A percentile compares a stretch with the other conserved stretches of the same genome.
phyloP scores from a whole-genome alignment of 2,797 vertebrate species.

The Cirrhinus molitorella region DNA sequence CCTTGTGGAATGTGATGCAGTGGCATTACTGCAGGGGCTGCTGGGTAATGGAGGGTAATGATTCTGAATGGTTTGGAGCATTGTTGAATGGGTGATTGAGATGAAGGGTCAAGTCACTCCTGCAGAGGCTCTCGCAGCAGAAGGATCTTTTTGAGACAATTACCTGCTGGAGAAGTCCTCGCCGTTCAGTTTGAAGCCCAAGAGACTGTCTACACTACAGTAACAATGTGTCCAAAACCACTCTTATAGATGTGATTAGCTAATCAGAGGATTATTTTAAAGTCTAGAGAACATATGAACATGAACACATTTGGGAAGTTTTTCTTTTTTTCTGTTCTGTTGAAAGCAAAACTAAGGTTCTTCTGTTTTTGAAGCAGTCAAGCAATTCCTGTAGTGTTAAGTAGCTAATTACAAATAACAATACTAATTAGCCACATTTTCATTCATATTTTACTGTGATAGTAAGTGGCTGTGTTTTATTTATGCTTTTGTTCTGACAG shows the following conservation, averaged over 20 bases:
- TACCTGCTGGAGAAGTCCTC: slow-evolving; percentile 43
- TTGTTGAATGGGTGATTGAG: slow-evolving; percentile 57
- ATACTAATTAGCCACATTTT: background rate
- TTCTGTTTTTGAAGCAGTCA: background rate
- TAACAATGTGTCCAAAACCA: background rate
- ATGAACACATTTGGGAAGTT: background rate
- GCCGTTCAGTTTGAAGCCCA: background rate
- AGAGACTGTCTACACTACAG: slow-evolving; percentile 20
- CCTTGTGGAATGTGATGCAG: slow-evolving; percentile 43
- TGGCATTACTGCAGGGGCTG: slow-evolving; percentile 56
- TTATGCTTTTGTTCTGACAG: background rate
- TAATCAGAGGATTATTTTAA: background rate
- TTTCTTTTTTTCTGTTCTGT: background rate
- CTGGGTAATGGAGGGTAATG: slow-evolving; percentile 64
- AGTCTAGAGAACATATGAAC: background rate
- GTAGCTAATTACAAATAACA: background rate
- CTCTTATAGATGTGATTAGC: background rate
- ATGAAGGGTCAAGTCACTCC: slow-evolving; percentile 59
- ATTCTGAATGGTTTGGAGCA: slow-evolving; percentile 58
- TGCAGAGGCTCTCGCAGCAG: slow-evolving; percentile 45
- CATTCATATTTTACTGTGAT: background rate
- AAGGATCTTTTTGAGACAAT: slow-evolving; percentile 59
- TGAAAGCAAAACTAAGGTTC: background rate
- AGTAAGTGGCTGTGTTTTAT: background rate
- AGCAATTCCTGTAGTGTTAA: background rate